A percentile compares a stretch with the other conserved stretches of the same genome.
Conservation (phyloP, 1,140 invertebrate species). For the Pogonomyrmex californicus region DNA sequence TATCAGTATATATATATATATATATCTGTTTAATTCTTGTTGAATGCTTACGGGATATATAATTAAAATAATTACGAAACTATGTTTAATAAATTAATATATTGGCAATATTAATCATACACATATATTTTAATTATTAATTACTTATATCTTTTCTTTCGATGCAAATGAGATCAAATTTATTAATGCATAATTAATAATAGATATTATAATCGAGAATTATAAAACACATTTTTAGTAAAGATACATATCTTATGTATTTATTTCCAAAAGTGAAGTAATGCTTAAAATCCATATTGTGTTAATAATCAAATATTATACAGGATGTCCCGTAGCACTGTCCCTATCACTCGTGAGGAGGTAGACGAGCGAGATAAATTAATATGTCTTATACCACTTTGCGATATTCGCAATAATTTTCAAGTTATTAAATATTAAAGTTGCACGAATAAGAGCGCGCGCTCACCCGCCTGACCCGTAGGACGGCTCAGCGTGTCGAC, state of each 20-base stretch:
- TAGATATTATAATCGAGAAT: background rate
- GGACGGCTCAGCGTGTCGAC: too few relatives aligned
- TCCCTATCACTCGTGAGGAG: too few relatives aligned
- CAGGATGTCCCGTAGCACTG: too few relatives aligned
- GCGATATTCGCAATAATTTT: too few relatives aligned
- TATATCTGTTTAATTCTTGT: background rate
- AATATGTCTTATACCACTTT: too few relatives aligned
- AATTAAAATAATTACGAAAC: background rate
- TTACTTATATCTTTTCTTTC: background rate
- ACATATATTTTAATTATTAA: background rate
- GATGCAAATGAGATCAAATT: background rate
- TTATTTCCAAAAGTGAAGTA: background rate
- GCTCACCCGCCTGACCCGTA: too few relatives aligned
- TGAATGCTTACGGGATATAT: background rate
- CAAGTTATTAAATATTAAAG: too few relatives aligned
- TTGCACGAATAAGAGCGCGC: too few relatives aligned
- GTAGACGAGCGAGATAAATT: too few relatives aligned
- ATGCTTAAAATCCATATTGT: background rate
- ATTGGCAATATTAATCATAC: background rate
- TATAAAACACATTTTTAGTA: background rate
- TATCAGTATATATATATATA: conserved; percentile 5
- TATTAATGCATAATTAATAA: background rate
- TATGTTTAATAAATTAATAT: background rate
- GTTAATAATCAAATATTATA: background rate
- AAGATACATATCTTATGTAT: background rate